Evolutionary conservation across 2,797 vertebrate genomes (phyloP), one percentile per base, ranked within the genome.

Genomic region (Brachyalestes nurse): DNA sequence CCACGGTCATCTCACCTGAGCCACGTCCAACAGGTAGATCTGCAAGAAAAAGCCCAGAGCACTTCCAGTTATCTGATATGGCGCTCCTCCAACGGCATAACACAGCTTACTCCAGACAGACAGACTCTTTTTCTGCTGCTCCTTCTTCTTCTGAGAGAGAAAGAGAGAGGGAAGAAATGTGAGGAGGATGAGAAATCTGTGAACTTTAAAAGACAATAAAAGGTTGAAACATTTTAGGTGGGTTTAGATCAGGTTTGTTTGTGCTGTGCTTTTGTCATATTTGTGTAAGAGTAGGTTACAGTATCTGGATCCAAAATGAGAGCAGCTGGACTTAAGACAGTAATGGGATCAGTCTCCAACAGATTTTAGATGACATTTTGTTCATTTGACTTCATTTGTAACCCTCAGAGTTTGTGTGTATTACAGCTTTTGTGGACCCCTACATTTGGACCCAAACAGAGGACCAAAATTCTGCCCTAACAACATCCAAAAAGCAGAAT

Each of bases 21-120:
- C 98, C n/a, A 99, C 93, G 34, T 99, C 97, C 0, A 99, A 95
- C 86, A 99, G 93, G 92, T 96, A 99, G 88, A 98, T 97, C 83
- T 99, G 97, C 77, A 99, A 93, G 91, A 97, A 99, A 89, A 99
- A 99, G 42, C 96, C 95, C 0, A 94, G 94, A 69, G 97, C 97
- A 0, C 97, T 99, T 79, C 94, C 95, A 0, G 97, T 96, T 82
- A 97, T 95, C 85, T 99, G 96, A 87, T 97, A 97, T 51, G 98
- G 97, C 0, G 95, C 93, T 0, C 97, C 98, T 10, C 97, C 98
- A 14, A 99, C 95, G 62, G 97, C 97, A 5, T 97, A 99, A 88
- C 97, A 99, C 38, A 99, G 6, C 80, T 99, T 99, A 47, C 91
- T 92, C 76, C 93, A 95, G 69, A 96, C 73, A 0, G 97, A 94